Evolutionary conservation across 2,113 vertebrate genomes (phyloP), one percentile per base, ranked within the genome.

Genomic region (Paradoxurus hermaphroditus): DNA sequence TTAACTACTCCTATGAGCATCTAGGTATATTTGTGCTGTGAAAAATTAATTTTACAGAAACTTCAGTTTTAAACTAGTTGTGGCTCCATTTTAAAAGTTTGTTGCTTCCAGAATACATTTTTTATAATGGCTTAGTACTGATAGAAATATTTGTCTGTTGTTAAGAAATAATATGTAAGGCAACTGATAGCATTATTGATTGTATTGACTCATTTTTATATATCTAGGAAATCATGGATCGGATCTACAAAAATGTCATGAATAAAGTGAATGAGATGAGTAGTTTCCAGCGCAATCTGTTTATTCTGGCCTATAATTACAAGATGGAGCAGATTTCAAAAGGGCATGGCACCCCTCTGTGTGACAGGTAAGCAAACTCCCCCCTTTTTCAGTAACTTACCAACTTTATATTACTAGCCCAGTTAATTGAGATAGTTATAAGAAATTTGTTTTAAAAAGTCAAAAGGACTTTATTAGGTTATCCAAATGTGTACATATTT

Each of bases 241-340:
- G 99, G 14, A 99, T 99, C 98, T 99, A 99, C 96, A 99, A 99
- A 98, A 99, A 99, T 2, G 99, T 99, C 94, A 99, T 99, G 99
- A 98, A 98, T 92, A 99, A 99, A 97, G 99, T 99, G 36, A 99
- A 99, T 97, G 99, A 99, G 98, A 99, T 99, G 99, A 99, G 98
- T 70, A 96, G 93, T 90, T 98, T 99, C 86, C 99, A 99, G 98
- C 97, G 98, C 67, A 99, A 99, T 67, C 98, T 99, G 0, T 99
- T 99, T 98, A 99, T 99, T 86, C 96, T 99, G 97, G 99, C 99
- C 4, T 99, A 99, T 99, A 99, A 99, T 98, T 99, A 99, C 97
- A 99, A 99, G 98, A 99, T 99, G 99, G 99, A 99, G 51, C 99
- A 99, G 98, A 99, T 99, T 72, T 97, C 98, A 65, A 99, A 99